Evolutionary conservation across 2,797 vertebrate genomes (phyloP), one percentile per base, ranked within the genome.

Genomic region (Galaxias olidus): DNA sequence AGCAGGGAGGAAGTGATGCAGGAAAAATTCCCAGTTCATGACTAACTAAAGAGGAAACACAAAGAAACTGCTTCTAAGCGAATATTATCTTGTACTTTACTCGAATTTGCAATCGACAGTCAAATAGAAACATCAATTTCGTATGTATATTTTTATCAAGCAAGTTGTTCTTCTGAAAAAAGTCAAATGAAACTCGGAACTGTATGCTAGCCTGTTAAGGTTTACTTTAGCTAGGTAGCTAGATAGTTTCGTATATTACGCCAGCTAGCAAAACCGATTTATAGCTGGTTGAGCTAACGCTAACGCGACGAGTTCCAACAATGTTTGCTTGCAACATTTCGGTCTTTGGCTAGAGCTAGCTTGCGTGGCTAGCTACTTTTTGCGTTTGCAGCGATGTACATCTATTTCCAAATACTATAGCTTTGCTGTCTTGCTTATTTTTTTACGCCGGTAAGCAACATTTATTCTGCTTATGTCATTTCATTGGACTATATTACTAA

Each of bases 1-100:
- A 62, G 69, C 74, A 73, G 86, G 75, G 82, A 89, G 90, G 90
- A 93, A 91, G 90, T 91, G 91, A 93, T 89, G 91, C 86, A 84
- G 86, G 68, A 84, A 84, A 87, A 84, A 86, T 88, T 85, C 75
- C 86, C 84, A 85, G 89, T 88, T 85, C 84, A 84, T 88, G 87
- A 81, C 76, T 88, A 89, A 91, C 81, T 85, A 81, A 83, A 87
- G 86, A 78, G 89, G 85, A 89, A 87, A 85, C 88, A 90, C 85
- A 91, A 91, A 81, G 90, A 91, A 86, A 87, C 61, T 60, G 76
- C 56, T 60, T 69, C 68, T 69, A 59, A 75, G 49, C 49, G 62
- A 69, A 71, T 11, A 56, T 69, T 54, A 42, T 79, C 10, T 70
- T 74, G 66, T 70, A 77, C 84, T 55, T 84, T 51, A 18, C 44